Conservation (phyloP, 2,888 invertebrate genomes). For the Marronus borbonicus region DNA sequence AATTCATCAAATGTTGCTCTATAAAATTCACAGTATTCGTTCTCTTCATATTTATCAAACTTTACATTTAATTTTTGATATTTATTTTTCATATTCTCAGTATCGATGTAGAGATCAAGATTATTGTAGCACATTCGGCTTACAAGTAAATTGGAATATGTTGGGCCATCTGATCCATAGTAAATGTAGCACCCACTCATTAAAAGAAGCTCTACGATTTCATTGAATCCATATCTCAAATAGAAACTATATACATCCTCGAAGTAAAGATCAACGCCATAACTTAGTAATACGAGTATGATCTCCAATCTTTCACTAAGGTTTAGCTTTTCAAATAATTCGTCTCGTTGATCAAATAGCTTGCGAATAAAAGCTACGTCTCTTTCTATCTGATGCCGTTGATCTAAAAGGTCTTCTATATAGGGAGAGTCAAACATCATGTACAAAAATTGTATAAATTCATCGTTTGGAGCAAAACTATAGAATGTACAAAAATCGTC, state of each 20-base stretch:
- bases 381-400: background rate
- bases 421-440: conserved; percentile 38
- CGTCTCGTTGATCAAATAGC: background rate
- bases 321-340: background rate
- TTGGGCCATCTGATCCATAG: no score
- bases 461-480: background rate
- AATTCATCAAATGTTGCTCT: background rate
- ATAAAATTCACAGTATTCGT: conserved; percentile 14
- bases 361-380: background rate
- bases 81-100: background rate
- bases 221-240: conserved; percentile 43
- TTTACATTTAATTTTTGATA: background rate
- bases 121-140: conserved; percentile 29
- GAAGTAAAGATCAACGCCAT: conserved; percentile 30
- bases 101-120: conserved; percentile 12
- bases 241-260: conserved; percentile 46
- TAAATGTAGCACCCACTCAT: conserved; percentile 24
- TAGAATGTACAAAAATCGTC: conserved; percentile 1
- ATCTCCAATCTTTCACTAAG: conserved; percentile 48
- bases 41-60: background rate
- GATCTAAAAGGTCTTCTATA: conserved; percentile 12
- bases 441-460: conserved; percentile 50
- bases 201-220: conserved; percentile 44
- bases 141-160: background rate
- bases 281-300: conserved; percentile 47